Evolutionary conservation across 2,113 vertebrate genomes (phyloP).

Genomic region (Struthio camelus): DNA sequence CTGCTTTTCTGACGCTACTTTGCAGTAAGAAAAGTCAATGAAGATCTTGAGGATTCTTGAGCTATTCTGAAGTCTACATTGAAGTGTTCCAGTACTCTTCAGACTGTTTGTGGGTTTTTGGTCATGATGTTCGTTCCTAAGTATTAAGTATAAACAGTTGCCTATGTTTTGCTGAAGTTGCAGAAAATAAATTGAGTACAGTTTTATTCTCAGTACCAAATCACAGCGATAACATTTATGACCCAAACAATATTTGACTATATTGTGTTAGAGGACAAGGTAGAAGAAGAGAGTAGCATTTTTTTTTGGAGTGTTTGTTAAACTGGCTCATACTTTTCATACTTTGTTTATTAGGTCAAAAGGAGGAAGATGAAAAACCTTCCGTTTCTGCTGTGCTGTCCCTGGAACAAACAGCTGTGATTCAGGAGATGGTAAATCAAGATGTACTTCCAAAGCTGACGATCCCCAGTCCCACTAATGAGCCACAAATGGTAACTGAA

Average conservation of each 20-base stretch:
- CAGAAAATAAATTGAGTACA: neutral
- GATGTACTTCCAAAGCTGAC: slow-evolving; percentile 65
- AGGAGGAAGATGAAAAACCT: slow-evolving; percentile 73
- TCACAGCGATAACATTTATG: too few relatives aligned
- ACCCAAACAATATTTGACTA: too few relatives aligned
- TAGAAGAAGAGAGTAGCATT: neutral
- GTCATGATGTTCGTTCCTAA: neutral
- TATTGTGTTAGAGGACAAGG: neutral
- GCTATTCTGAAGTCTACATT: neutral
- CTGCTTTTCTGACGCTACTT: neutral
- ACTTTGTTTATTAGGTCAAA: slow-evolving; percentile 74
- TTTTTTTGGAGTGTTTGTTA: neutral
- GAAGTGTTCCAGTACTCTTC: neutral
- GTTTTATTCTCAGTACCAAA: neutral
- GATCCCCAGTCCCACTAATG: slow-evolving; percentile 47
- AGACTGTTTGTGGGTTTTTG: neutral
- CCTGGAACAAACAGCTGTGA: slow-evolving; percentile 75
- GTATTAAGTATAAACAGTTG: neutral
- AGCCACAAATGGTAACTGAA: slow-evolving; percentile 68
- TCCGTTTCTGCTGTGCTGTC: slow-evolving; percentile 69
- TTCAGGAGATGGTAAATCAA: slow-evolving; percentile 71
- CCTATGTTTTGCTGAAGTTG: neutral
- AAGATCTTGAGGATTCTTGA: neutral
- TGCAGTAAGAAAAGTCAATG: neutral
- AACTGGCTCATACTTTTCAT: neutral